A percentile compares a stretch with the other conserved stretches of the same genome.
phyloP scores from a whole-genome alignment of 2,888 invertebrate species.

The Balanococcus diminutus region DNA sequence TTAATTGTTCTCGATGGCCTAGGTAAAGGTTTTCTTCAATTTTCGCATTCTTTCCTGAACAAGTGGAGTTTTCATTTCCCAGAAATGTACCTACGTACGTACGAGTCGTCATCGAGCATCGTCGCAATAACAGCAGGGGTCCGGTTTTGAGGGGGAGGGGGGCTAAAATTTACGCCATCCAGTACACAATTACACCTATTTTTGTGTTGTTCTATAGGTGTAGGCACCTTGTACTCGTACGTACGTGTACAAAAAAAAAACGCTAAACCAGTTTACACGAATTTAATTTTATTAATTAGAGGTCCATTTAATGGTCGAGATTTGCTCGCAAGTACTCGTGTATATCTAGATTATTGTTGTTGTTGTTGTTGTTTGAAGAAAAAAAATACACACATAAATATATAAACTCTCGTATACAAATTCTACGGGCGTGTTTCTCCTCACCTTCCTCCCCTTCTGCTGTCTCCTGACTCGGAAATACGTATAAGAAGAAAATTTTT shows the following conservation, averaged over 20 bases:
- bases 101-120: background rate
- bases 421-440: background rate
- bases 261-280: background rate
- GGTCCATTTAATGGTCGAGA: background rate
- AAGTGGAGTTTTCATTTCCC: background rate
- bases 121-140: too few species aligned
- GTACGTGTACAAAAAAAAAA: background rate
- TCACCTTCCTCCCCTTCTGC: background rate
- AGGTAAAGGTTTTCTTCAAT: background rate
- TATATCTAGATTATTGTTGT: background rate
- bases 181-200: background rate
- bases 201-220: background rate
- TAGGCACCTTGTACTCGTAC: background rate
- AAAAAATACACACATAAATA: background rate
- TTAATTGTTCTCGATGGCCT: background rate
- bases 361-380: too few species aligned
- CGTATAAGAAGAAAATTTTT: background rate
- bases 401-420: too few species aligned
- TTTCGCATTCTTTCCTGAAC: background rate
- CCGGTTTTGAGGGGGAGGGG: too few species aligned
- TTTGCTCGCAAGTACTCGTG: background rate
- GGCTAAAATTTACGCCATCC: background rate
- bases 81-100: background rate
- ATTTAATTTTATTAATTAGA: background rate
- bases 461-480: background rate